A percentile compares a stretch with the other conserved stretches of the same genome.
phyloP scores from a whole-genome alignment of 2,888 invertebrate species.

The Mallateleia sp. region DNA sequence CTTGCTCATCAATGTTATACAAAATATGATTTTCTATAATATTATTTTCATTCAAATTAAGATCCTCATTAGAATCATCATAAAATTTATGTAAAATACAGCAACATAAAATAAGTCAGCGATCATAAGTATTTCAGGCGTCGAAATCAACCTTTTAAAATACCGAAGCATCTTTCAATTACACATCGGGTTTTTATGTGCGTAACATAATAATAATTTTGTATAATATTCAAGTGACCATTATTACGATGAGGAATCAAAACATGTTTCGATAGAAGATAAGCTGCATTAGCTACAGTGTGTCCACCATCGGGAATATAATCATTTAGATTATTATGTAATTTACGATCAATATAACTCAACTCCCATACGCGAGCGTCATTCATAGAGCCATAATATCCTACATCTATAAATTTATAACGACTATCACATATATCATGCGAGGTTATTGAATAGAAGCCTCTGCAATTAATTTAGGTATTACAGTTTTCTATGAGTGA shows the following conservation, averaged over 20 bases:
- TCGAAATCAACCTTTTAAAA: too few relatives aligned
- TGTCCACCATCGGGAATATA: slow-evolving; percentile 23
- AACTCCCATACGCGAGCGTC: slow-evolving; percentile 62
- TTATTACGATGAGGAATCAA: slow-evolving; percentile 56
- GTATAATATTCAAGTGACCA: slow-evolving; percentile 45
- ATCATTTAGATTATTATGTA: slow-evolving; percentile 18
- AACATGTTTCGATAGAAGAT: slow-evolving; percentile 3
- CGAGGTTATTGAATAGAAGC: slow-evolving; percentile 31
- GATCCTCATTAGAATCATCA: too few relatives aligned
- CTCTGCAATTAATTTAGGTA: slow-evolving; percentile 52
- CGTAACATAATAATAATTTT: slow-evolving; percentile 43
- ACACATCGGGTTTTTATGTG: slow-evolving; percentile 49
- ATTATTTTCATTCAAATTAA: too few relatives aligned
- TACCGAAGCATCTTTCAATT: slow-evolving; percentile 55
- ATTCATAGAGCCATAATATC: slow-evolving; percentile 48
- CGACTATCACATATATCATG: slow-evolving; percentile 52
- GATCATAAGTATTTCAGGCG: slow-evolving; percentile 48
- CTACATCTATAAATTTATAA: slow-evolving; percentile 42
- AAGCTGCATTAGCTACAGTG: slow-evolving; percentile 34
- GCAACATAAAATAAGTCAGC: slow-evolving; percentile 18
- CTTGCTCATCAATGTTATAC: too few relatives aligned
- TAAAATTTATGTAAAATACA: slow-evolving; percentile 53
- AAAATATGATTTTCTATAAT: too few relatives aligned
- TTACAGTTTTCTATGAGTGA: slow-evolving; percentile 46
- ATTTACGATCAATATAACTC: slow-evolving; percentile 49